phyloP scores from a whole-genome alignment of 2,113 vertebrate species.

The Brachypodius melanocephalos region DNA sequence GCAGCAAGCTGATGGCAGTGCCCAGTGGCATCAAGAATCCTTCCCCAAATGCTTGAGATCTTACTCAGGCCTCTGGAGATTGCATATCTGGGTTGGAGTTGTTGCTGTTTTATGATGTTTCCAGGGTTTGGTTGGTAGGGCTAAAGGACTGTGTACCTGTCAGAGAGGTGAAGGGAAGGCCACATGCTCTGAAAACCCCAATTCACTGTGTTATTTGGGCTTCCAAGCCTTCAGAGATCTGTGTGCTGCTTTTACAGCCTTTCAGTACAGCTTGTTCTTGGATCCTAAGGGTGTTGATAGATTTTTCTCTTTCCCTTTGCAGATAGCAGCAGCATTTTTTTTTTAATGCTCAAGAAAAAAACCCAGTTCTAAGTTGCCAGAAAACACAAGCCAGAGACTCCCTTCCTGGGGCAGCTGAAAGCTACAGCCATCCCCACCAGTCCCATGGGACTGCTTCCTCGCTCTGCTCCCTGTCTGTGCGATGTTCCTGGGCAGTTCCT shows the following conservation, averaged over 20 bases:
- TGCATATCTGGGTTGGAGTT: neutral
- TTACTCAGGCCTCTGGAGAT: neutral
- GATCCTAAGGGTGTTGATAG: neutral
- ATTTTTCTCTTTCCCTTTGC: constrained; percentile 40
- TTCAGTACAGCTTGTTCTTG: neutral
- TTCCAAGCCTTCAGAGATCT: neutral
- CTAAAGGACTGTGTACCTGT: neutral
- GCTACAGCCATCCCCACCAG: constrained; percentile 5
- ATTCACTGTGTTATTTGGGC: neutral
- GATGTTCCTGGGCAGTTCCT: neutral
- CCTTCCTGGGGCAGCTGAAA: constrained; percentile 33
- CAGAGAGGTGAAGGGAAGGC: neutral
- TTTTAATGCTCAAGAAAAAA: neutral
- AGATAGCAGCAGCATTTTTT: constrained; percentile 42
- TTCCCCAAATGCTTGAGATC: neutral
- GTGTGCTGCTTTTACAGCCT: neutral
- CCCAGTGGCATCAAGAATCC: neutral
- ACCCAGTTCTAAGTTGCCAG: constrained; percentile 72
- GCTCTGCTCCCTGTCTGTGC: neutral
- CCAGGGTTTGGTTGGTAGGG: neutral
- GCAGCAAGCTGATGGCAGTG: neutral
- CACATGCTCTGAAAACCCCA: neutral
- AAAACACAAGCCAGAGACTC: constrained; percentile 58
- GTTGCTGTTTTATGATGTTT: neutral
- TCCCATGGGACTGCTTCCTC: neutral